Conservation (phyloP, 1,140 invertebrate genomes). For the Periplaneta americana region DNA sequence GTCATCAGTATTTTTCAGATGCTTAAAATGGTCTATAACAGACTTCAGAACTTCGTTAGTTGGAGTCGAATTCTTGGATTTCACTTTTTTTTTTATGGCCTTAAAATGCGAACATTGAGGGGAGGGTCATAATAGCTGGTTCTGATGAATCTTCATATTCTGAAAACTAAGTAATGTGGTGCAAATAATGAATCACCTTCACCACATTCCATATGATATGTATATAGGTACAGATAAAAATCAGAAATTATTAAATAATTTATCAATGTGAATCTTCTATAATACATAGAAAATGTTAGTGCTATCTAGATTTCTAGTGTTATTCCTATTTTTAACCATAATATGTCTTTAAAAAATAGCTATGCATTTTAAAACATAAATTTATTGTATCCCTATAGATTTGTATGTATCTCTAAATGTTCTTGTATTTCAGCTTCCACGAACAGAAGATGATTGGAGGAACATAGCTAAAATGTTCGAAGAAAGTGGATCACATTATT, state of each 20-base stretch:
- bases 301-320: not conserved
- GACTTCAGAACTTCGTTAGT: not conserved
- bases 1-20: not conserved
- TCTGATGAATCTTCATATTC: not conserved
- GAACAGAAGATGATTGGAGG: constrained; percentile 23
- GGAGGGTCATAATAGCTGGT: not conserved
- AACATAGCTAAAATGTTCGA: constrained; percentile 25
- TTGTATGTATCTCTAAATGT: not conserved
- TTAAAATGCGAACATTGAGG: not conserved
- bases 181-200: not conserved
- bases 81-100: not conserved
- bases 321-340: not conserved
- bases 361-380: not conserved
- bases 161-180: not conserved
- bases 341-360: not conserved
- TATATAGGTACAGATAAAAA: not conserved
- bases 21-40: not conserved
- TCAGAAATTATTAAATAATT: not conserved
- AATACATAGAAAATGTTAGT: not conserved
- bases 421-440: constrained; percentile 7
- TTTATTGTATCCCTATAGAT: no score
- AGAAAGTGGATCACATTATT: constrained; percentile 25
- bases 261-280: not conserved
- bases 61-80: not conserved
- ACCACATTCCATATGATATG: not conserved